Evolutionary conservation across 1,140 invertebrate genomes (phyloP), one percentile per base, ranked within the genome.

Genomic region (Brachionus rotundiformis): DNA sequence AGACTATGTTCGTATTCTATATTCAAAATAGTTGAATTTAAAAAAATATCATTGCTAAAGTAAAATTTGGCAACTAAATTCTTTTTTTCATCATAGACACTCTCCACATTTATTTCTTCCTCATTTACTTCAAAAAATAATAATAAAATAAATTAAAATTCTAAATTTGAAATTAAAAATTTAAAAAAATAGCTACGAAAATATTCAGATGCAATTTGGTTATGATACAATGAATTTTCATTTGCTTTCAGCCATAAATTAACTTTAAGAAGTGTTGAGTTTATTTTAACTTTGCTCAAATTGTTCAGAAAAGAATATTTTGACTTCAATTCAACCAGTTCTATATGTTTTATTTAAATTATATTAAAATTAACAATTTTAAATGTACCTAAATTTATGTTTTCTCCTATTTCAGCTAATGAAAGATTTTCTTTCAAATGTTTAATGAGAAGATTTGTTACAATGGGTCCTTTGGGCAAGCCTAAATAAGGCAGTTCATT

Each of bases 161-260:
- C 1, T 3, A 0, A 41, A 36, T 19, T 33, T n/a, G 36, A 19
- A 16, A 31, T 27, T 29, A 31, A n/a, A 29, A 63, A 7, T 13
- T 13, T 29, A 31, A 31, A 2, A 59, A 23, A 33, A 71, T 36
- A 71, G 11, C 44, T 73, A 73, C 68, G 10, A 27, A 44, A 73
- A 73, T 31, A 73, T 25, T 73, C 36, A 7, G 36, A 25, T 44
- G 39, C 39, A 16, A 73, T 73, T 44, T 25, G 39, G 10, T 73
- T 27, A 11, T 73, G 25, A 73, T 31, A 73, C 1, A 6, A 44
- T 73, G 36, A 44, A n/a, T 73, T 73, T 23, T 31, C 16, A 13
- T 73, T 44, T 11, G 68, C 68, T 44, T 73, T 73, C 11, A 73
- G 68, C 68, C 68, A 73, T 39, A 73, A 73, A 8, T 73, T 73